Base-by-base conservation (phyloP, 2,888 invertebrate genomes). In the Crepidodera aurea region DNA sequence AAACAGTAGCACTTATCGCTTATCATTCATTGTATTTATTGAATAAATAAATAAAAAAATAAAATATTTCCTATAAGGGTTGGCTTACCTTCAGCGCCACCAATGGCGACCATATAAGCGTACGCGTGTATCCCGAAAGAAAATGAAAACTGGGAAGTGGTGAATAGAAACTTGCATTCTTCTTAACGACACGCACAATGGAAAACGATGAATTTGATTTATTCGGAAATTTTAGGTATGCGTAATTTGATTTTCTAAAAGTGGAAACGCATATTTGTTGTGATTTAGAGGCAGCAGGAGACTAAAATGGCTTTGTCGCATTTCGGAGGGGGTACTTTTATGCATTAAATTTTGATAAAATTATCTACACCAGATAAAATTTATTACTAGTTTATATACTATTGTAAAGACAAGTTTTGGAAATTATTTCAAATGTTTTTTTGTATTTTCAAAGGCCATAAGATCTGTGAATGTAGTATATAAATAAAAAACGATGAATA, bases 191-290 rank as follows among this genome's bases (percentile, higher is more conserved):
- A 46, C 10, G 15, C 29, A 59, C 58, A 58, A 59, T 51, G 51
- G 50, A 29, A 63, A 44, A 25, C 54, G 59, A 63, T 55, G 58
- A 55, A 59, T 63, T 65, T 65, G 67, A 67, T 67, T 67, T 65
- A 62, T 65, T 54, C 48, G 51, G 54, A 67, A 60, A 64, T 62
- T 55, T 60, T 50, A 34, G 55, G 51, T 60, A 50, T 54, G 60
- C 57, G 57, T 34, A 57, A 51, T 60, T 46, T 46, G 63, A 50
- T 55, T 56, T 61, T 18, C 48, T 10, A 8, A 40, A 40, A 40
- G 8, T 40, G 40, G 40, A 8, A 40, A 40, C 18, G 40, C 18
- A 40, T 40, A 40, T 8, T 37, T 4, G 16, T 18, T 18, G 1
- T 18, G 40, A 40, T 40, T 40, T 40, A 40, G 18, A 40, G 12